Evolutionary conservation across 1,140 invertebrate species (phyloP), one percentile per base, ranked within the genome.

Genomic region (Cotesia chilonis): DNA sequence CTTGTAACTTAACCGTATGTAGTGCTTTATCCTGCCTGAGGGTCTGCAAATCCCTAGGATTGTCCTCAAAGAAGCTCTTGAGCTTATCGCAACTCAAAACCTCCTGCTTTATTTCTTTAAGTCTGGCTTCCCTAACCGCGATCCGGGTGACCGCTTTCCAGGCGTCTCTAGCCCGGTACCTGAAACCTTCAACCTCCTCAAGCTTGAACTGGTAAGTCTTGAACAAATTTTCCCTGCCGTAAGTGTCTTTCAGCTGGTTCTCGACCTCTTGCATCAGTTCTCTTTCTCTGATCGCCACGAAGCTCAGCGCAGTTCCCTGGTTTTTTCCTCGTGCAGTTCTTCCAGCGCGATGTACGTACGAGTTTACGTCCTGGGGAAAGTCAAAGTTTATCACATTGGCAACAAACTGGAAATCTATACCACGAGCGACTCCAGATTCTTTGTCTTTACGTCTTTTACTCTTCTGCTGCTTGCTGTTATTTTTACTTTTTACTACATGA

Each of bases 331-430:
- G 89, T 0, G 98, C 98, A 4, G 98, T 99, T 76, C 96, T 90
- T 1, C 97, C 98, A 9, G 96, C 96, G 80, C 98, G 88, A 85
- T 99, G 98, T 75, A 99, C 92, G 80, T 99, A 99, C 0, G 96
- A 92, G 74, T 92, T 92, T 0, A 95, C 90, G 82, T 94, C 93
- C 0, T 90, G 81, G 0, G 98, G 98, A 86, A 99, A 99, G 85
- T 99, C 98, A 87, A 99, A 99, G 86, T 99, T 99, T 51, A 99
- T 94, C 0, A 99, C 95, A 88, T 99, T 99, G 0, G 96, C 93
- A 0, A 99, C 97, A 85, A 93, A 95, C 80, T 99, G 96, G 84
- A 99, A 99, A 87, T 99, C 98, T 74, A 99, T 98, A 28, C 98
- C 98, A 71, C 98, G 89, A 0, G 97, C 94, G 3, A 98, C 94